These are phyloP conservation scores for Eilema sororculum DNA, from an alignment of 2,888 invertebrate genomes.

Conservation along the genomic window DNA sequence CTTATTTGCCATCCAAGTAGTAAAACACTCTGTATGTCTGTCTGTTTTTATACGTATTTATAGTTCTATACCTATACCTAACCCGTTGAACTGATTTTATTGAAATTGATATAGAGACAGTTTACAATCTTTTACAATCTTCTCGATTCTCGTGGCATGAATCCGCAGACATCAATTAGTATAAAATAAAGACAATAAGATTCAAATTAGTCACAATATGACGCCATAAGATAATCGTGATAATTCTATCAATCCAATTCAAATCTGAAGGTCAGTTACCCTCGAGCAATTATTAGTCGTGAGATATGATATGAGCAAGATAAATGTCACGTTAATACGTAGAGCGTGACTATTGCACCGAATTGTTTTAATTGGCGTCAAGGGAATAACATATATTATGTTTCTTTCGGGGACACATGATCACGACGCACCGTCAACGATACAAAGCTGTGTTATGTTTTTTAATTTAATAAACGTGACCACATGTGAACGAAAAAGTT, in stretches of 20 bases:
- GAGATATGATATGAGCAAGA: constrained; percentile 20
- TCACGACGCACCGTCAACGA: constrained; percentile 6
- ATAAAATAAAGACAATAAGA: not conserved
- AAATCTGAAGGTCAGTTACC: constrained; percentile 18
- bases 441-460: constrained; percentile 3
- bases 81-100: too few species aligned
- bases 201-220: not conserved
- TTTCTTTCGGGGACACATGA: constrained; percentile 48
- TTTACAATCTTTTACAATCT: too few species aligned
- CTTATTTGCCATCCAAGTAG: too few species aligned
- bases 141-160: too few species aligned
- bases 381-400: constrained; percentile 60
- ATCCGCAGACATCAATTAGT: not conserved
- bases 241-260: constrained; percentile 10
- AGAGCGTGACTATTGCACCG: constrained; percentile 40
- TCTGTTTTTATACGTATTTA: too few species aligned
- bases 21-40: too few species aligned
- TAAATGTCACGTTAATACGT: constrained; percentile 29
- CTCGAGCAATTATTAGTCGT: constrained; percentile 21
- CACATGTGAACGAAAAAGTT: not conserved
- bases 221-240: constrained; percentile 6
- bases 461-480: constrained; percentile 1
- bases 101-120: too few species aligned
- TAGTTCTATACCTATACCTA: too few species aligned
- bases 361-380: constrained; percentile 70